A percentile compares a stretch with the other conserved stretches of the same genome.
Evolutionary conservation across 1,140 invertebrate species (phyloP).

Genomic region (Hermetia illucens): DNA sequence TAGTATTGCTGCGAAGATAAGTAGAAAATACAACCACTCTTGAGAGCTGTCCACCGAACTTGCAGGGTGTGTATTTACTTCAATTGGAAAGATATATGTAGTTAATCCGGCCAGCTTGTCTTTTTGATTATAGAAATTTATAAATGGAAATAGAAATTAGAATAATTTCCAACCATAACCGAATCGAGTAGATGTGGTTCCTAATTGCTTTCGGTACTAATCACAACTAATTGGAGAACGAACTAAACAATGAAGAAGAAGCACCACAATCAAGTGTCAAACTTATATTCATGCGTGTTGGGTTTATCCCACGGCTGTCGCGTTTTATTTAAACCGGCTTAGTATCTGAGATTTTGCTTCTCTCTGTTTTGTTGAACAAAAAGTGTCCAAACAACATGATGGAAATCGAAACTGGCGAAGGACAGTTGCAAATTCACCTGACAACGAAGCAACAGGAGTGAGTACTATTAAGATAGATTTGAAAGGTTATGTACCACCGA

Average conservation of each 20-base stretch:
- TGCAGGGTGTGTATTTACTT: too few species aligned
- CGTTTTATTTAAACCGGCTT: neutral
- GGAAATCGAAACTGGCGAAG: slow-evolving; percentile 30
- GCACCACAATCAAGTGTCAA: neutral
- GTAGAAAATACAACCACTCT: too few species aligned
- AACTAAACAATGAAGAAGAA: neutral
- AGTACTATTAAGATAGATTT: slow-evolving; percentile 31
- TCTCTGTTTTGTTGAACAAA: too few species aligned
- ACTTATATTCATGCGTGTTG: neutral
- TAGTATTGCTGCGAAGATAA: too few species aligned
- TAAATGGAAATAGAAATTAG: too few species aligned
- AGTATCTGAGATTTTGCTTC: neutral
- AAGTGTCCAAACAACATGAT: slow-evolving; percentile 8
- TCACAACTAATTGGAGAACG: neutral
- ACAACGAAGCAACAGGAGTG: slow-evolving; percentile 67
- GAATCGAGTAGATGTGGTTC: too few species aligned
- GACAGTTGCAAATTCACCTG: slow-evolving; percentile 58
- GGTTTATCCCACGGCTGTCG: neutral
- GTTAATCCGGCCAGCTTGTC: too few species aligned
- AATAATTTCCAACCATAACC: too few species aligned
- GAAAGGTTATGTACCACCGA: neutral
- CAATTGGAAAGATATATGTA: too few species aligned
- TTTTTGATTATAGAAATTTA: too few species aligned
- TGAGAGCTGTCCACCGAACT: too few species aligned
- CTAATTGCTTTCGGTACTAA: neutral